phyloP scores from a whole-genome alignment of 2,113 vertebrate genomes.

The Alligator sinensis region DNA sequence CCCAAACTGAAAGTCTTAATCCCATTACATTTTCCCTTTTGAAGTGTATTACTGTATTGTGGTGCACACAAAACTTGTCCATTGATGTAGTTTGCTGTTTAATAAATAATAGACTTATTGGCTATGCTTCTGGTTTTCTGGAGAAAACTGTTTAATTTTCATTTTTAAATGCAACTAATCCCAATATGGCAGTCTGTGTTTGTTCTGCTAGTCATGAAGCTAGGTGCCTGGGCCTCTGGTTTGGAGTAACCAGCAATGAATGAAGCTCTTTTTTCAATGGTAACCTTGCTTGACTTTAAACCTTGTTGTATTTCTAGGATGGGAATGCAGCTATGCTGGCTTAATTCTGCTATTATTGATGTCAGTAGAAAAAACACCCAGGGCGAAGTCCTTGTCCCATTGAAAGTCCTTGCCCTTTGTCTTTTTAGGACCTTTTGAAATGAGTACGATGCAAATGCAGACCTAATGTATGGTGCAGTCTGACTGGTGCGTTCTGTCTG shows the following conservation, averaged over 20 bases:
- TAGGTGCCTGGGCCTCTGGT: background rate
- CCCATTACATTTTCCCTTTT: background rate
- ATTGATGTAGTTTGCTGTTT: background rate
- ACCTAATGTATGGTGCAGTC: accelerated
- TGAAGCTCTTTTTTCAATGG: background rate
- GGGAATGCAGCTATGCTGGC: background rate
- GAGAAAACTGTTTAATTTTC: background rate
- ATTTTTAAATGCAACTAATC: background rate
- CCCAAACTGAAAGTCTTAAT: background rate
- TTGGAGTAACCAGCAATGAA: background rate
- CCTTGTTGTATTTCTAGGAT: background rate
- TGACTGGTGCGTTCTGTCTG: accelerated
- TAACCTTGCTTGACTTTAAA: background rate
- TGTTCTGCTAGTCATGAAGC: background rate
- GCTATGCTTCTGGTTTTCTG: background rate
- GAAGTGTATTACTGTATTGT: accelerated
- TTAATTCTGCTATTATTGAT: background rate
- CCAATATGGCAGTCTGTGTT: background rate
- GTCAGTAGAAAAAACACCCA: background rate
- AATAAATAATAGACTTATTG: background rate
- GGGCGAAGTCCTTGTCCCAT: background rate
- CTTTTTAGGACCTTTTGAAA: background rate
- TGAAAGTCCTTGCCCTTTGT: accelerated
- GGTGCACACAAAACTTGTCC: accelerated
- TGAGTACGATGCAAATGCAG: accelerated